phyloP scores from a whole-genome alignment of 2,888 invertebrate genomes.

The Suillia variegata region DNA sequence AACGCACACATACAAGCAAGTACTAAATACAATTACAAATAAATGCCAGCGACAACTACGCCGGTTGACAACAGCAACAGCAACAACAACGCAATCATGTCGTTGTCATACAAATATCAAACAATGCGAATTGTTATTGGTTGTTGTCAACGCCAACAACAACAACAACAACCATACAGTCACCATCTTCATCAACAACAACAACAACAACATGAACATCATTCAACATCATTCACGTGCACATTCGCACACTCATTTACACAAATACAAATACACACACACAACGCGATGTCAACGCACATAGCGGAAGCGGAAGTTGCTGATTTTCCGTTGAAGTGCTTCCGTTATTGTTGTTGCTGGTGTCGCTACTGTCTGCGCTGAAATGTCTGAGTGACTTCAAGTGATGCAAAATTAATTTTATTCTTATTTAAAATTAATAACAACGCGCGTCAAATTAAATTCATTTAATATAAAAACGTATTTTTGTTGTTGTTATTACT shows the following conservation, averaged over 20 bases:
- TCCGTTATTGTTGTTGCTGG: background rate
- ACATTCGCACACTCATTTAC: background rate
- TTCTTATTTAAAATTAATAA: too few relatives aligned
- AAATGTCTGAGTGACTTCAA: too few relatives aligned
- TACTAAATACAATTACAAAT: too few relatives aligned
- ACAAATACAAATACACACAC: background rate
- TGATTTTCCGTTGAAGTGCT: background rate
- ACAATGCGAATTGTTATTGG: background rate
- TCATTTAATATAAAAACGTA: too few relatives aligned
- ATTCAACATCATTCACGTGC: background rate
- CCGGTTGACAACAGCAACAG: slow-evolving; percentile 21
- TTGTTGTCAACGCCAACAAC: background rate
- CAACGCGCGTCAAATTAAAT: too few relatives aligned
- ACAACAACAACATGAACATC: background rate
- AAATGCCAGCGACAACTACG: too few relatives aligned
- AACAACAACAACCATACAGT: background rate
- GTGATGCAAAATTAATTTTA: too few relatives aligned
- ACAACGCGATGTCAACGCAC: background rate
- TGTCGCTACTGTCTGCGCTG: too few relatives aligned
- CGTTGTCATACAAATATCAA: too few relatives aligned
- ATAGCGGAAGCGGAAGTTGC: slow-evolving; percentile 5
- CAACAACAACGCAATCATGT: slow-evolving; percentile 21
- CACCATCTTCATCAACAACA: background rate
- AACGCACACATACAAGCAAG: too few relatives aligned
- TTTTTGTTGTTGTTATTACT: too few relatives aligned